Evolutionary conservation across 2,113 vertebrate species (phyloP).

Genomic region (Phrynosoma blainvillii): DNA sequence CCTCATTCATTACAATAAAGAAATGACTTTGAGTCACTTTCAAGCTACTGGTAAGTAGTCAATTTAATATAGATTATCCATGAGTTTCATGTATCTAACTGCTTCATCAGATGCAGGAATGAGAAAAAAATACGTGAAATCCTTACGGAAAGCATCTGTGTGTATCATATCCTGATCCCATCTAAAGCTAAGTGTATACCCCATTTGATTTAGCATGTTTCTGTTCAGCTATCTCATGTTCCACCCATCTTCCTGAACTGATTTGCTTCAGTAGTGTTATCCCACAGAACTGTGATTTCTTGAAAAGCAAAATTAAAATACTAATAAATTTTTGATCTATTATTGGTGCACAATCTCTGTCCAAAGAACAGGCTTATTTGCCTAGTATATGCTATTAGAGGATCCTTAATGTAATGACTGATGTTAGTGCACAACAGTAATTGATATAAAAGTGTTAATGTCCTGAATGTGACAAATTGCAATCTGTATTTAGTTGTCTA

Average conservation of each 20-base stretch:
- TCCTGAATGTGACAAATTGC: no score
- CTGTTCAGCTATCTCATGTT: not conserved
- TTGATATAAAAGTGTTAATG: no score
- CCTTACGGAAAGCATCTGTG: no score
- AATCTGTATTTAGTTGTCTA: no score
- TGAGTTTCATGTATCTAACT: not conserved
- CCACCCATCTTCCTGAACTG: not conserved
- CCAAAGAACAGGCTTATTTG: not conserved
- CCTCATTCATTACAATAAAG: no score
- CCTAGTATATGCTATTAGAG: not conserved
- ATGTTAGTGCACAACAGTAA: no score
- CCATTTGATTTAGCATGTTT: not conserved
- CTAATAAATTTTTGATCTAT: not conserved
- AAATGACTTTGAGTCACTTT: not conserved
- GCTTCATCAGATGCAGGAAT: not conserved
- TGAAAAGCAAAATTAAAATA: not conserved
- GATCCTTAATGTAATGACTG: not conserved
- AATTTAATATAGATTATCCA: not conserved
- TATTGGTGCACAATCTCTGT: not conserved
- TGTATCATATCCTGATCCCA: no score
- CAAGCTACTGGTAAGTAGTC: not conserved
- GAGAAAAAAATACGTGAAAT: not conserved
- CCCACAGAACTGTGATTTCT: not conserved
- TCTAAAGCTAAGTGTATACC: no score
- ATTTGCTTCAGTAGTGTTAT: not conserved